phyloP scores from a whole-genome alignment of 2,113 vertebrate genomes.

The Xiphorhynchus elegans region DNA sequence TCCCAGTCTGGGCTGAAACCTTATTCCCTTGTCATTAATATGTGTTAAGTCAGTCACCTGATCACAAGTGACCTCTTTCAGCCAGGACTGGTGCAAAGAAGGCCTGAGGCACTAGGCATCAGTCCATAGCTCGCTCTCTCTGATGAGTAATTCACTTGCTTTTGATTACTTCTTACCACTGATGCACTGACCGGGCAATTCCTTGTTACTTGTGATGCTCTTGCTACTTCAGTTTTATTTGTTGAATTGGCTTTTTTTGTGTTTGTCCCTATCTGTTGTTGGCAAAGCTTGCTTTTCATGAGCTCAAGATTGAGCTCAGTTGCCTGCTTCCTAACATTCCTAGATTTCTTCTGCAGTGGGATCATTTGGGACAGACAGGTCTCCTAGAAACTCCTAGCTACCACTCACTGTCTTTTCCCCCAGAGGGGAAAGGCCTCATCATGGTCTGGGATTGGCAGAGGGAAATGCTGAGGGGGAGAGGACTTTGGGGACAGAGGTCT shows the following conservation, averaged over 20 bases:
- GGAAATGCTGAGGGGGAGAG: neutral
- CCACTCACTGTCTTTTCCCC: neutral
- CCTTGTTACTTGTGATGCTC: neutral
- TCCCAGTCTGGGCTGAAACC: neutral
- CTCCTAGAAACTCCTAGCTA: neutral
- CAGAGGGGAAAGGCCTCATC: neutral
- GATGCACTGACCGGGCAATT: neutral
- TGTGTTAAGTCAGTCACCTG: neutral
- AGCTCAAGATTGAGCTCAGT: neutral
- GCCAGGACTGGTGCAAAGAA: neutral
- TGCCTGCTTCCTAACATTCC: neutral
- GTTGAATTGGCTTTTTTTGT: neutral
- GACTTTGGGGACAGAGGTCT: neutral
- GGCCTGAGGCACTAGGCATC: neutral
- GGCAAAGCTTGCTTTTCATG: neutral
- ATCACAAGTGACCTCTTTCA: neutral
- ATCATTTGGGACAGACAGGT: neutral
- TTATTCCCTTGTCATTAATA: neutral
- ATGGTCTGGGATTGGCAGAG: neutral
- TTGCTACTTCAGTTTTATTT: neutral
- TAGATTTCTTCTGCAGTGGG: neutral
- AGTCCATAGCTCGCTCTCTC: neutral
- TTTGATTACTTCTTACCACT: neutral
- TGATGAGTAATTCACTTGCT: constrained; percentile 7
- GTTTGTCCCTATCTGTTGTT: neutral